Conservation (phyloP, 2,888 invertebrate species). For the Trachelus troglodyta region DNA sequence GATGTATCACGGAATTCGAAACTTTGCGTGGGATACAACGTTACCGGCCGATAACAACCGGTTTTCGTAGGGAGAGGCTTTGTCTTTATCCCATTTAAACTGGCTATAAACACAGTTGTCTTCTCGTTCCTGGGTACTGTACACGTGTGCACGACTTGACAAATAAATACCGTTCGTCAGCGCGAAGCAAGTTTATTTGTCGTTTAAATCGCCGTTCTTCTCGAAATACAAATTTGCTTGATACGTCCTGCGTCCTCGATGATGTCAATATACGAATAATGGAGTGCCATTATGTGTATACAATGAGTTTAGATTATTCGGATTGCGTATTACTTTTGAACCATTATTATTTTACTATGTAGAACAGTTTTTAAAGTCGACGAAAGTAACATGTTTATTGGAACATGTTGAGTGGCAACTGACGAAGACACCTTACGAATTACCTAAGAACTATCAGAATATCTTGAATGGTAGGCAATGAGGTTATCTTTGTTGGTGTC, state of each 20-base stretch:
- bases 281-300: neutral
- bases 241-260: neutral
- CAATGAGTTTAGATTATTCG: neutral
- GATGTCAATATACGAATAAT: neutral
- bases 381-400: neutral
- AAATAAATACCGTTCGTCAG: neutral
- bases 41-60: neutral
- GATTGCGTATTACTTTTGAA: neutral
- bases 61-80: neutral
- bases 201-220: neutral
- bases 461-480: slow-evolving; percentile 30
- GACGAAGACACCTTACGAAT: neutral
- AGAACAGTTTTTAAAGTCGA: neutral
- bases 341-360: neutral
- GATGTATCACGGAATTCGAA: neutral
- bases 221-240: neutral
- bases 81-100: neutral
- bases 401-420: neutral
- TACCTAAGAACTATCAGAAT: slow-evolving; percentile 13
- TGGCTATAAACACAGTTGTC: neutral
- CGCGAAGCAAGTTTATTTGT: neutral
- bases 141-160: neutral
- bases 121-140: neutral
- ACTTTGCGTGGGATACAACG: neutral
- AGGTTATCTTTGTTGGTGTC: slow-evolving; percentile 35